Conservation (phyloP, 2,888 invertebrate species). For the Kryphioiulus occultus region DNA sequence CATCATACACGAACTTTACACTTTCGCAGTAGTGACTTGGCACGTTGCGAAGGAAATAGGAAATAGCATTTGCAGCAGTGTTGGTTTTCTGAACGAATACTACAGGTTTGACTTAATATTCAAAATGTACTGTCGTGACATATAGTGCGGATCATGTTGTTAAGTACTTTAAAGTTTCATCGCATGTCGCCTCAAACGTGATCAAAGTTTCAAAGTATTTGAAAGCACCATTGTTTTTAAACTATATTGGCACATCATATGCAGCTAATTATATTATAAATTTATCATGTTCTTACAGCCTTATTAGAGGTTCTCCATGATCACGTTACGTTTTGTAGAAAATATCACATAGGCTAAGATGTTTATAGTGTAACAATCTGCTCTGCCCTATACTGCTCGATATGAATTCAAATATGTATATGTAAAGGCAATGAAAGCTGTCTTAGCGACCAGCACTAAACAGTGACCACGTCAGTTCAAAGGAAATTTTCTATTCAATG, state of each 20-base stretch:
- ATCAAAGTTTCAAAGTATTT: no score
- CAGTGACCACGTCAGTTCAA: no score
- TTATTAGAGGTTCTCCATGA: neutral
- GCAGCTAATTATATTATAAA: neutral
- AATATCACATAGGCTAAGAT: neutral
- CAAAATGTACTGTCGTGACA: neutral
- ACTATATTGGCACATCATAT: neutral
- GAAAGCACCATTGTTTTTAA: no score
- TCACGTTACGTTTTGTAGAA: neutral
- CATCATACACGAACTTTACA: slow-evolving; percentile 5
- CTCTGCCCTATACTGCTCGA: neutral
- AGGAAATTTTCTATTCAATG: no score
- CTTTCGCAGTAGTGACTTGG: neutral
- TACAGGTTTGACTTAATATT: neutral
- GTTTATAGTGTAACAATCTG: neutral
- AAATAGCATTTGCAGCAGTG: neutral
- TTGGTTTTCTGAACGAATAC: neutral
- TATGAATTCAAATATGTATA: neutral
- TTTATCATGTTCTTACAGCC: neutral
- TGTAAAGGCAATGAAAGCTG: neutral
- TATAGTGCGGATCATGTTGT: no score
- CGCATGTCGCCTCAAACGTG: no score
- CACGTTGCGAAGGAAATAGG: neutral
- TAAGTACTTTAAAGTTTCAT: no score
- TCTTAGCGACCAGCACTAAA: no score